phyloP scores from a whole-genome alignment of 2,113 vertebrate species.

The Pachypanchax playfairii region DNA sequence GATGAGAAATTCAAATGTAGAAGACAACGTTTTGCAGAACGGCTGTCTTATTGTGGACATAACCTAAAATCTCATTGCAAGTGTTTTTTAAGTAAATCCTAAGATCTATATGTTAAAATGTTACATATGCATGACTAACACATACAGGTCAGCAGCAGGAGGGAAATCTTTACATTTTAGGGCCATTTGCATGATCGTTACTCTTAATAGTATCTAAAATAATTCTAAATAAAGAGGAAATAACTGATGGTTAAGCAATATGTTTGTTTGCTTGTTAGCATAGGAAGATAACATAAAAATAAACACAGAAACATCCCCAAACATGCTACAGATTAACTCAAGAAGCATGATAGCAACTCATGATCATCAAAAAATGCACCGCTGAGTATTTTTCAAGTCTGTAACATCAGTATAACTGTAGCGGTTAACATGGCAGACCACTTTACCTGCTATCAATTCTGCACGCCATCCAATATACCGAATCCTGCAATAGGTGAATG shows the following conservation, averaged over 20 bases:
- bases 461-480: slow-evolving; percentile 40
- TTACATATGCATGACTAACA: neutral
- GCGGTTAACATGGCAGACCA: slow-evolving; percentile 33
- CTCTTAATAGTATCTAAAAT: too few species aligned
- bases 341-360: slow-evolving; percentile 12
- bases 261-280: slow-evolving; percentile 39
- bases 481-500: slow-evolving; percentile 26
- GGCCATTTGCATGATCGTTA: neutral
- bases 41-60: neutral
- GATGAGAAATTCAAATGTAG: too few species aligned
- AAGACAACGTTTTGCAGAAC: too few species aligned
- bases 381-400: slow-evolving; percentile 15
- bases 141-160: neutral
- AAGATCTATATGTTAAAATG: neutral
- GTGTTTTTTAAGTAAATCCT: neutral
- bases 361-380: neutral
- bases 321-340: neutral
- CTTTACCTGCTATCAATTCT: slow-evolving; percentile 33
- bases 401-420: slow-evolving; percentile 27
- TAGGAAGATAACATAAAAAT: neutral
- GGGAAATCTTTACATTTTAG: neutral
- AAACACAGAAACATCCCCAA: neutral
- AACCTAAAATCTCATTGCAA: neutral
- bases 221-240: neutral
- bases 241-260: slow-evolving; percentile 10